Evolutionary conservation across 1,140 invertebrate species (phyloP).

Genomic region (Pseudomyrmex dendroicus): DNA sequence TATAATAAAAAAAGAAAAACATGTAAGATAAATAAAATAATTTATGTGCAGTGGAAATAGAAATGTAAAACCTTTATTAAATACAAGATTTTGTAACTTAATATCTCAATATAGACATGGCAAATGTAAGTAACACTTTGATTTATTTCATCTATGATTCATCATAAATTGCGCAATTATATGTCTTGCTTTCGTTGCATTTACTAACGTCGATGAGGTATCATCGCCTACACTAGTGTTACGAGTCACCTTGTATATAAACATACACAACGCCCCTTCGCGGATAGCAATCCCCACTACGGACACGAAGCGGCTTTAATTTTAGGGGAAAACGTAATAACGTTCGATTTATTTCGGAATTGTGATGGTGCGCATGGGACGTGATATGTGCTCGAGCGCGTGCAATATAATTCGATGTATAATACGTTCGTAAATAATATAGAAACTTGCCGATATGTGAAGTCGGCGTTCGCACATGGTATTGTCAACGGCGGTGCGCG

Average conservation of each 20-base stretch:
- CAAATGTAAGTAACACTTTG: background rate
- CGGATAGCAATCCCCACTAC: constrained; percentile 25
- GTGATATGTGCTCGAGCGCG: background rate
- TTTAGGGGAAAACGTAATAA: constrained; percentile 83
- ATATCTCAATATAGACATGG: background rate
- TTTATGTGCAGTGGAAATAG: too few species aligned
- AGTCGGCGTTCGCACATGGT: background rate
- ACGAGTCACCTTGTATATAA: constrained; percentile 46
- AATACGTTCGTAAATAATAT: background rate
- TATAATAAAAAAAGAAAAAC: too few species aligned
- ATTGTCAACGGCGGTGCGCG: background rate
- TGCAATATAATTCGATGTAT: background rate
- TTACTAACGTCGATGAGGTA: background rate
- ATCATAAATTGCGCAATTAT: background rate
- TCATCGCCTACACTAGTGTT: background rate
- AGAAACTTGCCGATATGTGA: background rate
- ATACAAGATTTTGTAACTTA: background rate
- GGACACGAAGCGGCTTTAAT: constrained; percentile 64
- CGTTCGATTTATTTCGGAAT: constrained; percentile 59
- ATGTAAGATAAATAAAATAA: too few species aligned
- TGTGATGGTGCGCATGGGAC: background rate
- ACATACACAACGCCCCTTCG: constrained; percentile 24
- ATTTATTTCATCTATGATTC: background rate
- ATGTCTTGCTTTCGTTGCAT: background rate
- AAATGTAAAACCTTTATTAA: background rate